phyloP scores from a whole-genome alignment of 30 jellyfish, hydroid and myxozoan genomes.

The Rhopilema esculentum region DNA sequence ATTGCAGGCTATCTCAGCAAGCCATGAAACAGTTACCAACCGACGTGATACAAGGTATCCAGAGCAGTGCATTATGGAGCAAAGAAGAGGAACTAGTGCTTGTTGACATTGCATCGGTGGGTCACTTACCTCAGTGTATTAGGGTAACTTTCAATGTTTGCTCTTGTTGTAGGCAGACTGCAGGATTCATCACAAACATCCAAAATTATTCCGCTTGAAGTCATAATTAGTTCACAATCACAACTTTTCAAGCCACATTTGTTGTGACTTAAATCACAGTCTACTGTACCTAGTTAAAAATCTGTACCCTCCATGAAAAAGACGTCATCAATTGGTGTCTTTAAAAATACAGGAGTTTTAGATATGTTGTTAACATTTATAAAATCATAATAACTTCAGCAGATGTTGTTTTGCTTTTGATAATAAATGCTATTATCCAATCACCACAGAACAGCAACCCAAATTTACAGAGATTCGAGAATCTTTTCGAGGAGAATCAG shows the following conservation, averaged over 20 bases:
- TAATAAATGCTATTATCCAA: too few species aligned
- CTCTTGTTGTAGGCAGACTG: too few species aligned
- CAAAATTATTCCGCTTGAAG: neutral
- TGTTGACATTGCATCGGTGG: conserved; percentile 74
- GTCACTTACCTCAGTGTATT: neutral
- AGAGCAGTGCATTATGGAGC: conserved; percentile 88
- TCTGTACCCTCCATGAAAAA: too few species aligned
- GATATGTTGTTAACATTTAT: neutral
- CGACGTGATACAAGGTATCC: conserved; percentile 75
- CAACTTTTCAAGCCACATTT: too few species aligned
- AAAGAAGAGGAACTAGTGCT: conserved; percentile 85
- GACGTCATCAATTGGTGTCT: too few species aligned
- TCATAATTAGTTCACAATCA: neutral
- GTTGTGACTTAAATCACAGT: too few species aligned
- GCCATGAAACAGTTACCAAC: conserved; percentile 91
- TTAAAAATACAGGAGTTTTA: too few species aligned
- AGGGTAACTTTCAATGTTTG: neutral
- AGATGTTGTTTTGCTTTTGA: too few species aligned
- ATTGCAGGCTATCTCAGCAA: conserved; percentile 90
- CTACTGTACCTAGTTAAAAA: too few species aligned
- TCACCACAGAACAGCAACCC: conserved; percentile 66
- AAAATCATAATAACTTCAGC: too few species aligned
- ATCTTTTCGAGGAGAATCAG: conserved; percentile 61
- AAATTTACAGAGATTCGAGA: conserved; percentile 52
- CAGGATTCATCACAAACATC: neutral